Evolutionary conservation across 2,113 vertebrate genomes (phyloP).

Genomic region (Phrynocephalus versicolor): DNA sequence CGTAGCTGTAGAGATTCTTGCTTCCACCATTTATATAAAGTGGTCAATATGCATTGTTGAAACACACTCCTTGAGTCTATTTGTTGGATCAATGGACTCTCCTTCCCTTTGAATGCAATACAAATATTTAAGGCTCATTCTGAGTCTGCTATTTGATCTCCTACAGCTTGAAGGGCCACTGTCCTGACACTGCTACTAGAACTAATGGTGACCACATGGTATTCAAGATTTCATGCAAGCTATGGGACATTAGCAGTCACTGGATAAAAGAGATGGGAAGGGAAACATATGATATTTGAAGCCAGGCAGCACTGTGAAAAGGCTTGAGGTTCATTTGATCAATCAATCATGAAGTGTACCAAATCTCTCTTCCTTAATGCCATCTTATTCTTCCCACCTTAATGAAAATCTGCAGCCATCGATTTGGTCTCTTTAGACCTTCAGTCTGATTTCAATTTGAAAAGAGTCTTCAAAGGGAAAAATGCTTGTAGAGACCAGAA

Average conservation of each 20-base stretch:
- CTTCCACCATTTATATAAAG: no score
- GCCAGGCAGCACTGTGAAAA: constrained; percentile 1
- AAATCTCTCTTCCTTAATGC: constrained; percentile 31
- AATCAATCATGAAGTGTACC: constrained; percentile 13
- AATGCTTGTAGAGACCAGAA: not conserved
- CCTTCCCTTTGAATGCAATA: no score
- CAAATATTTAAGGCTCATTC: no score
- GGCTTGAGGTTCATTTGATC: constrained; percentile 30
- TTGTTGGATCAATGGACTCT: no score
- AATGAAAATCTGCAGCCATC: constrained; percentile 39
- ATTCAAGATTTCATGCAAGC: not conserved
- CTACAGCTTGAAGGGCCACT: no score
- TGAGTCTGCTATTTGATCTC: no score
- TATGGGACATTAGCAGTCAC: not conserved
- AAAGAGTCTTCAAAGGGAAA: not conserved
- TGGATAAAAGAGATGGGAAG: not conserved
- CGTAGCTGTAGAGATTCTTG: no score
- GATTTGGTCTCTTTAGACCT: constrained; percentile 33
- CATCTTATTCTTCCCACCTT: constrained; percentile 38
- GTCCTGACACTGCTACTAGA: no score
- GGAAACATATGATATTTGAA: not conserved
- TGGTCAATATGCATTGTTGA: no score
- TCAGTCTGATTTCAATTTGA: constrained; percentile 40
- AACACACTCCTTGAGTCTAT: no score
- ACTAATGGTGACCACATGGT: not conserved